Percentiles rank a stretch among this genome's conserved stretches.
Conservation (phyloP, 2,113 vertebrate genomes). For the Ophthalmolycus amberensis region DNA sequence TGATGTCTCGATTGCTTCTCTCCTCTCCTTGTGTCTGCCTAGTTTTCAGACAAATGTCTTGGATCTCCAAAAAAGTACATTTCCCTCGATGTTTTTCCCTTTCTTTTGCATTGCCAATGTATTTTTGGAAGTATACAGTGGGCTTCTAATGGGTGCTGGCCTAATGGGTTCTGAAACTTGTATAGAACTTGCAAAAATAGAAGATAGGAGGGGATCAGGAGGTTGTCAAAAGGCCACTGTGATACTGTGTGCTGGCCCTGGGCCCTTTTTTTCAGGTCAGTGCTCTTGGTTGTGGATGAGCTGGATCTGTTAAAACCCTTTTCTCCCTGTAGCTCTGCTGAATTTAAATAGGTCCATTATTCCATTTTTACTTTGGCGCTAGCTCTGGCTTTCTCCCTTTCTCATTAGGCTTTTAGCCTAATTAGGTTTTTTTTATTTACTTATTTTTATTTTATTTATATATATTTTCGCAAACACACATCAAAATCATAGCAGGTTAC, state of each 20-base stretch:
- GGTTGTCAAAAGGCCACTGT: constrained; percentile 56
- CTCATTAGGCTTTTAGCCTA: constrained; percentile 9
- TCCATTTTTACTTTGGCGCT: constrained; percentile 5
- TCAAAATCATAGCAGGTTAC: neutral
- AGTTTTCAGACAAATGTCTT: constrained; percentile 45
- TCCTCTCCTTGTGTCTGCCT: constrained; percentile 17
- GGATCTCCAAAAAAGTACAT: constrained; percentile 31
- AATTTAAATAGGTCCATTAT: constrained; percentile 59
- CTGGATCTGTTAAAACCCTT: constrained; percentile 60
- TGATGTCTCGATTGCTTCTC: neutral
- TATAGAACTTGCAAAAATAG: constrained; percentile 38
- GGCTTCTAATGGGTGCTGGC: constrained; percentile 9
- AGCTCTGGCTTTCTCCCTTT: neutral
- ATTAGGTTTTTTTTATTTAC: constrained; percentile 1
- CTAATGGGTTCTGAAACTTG: constrained; percentile 46
- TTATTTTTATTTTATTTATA: constrained; percentile 4
- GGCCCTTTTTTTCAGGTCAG: constrained; percentile 71
- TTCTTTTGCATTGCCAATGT: constrained; percentile 34
- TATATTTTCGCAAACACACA: constrained; percentile 4
- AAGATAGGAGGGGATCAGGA: constrained; percentile 41
- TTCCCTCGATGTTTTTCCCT: constrained; percentile 22
- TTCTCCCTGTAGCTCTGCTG: constrained; percentile 49
- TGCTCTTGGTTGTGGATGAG: constrained; percentile 61
- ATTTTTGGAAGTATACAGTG: constrained; percentile 37
- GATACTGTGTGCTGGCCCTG: constrained; percentile 54